Evolutionary conservation across 2,113 vertebrate species (phyloP).

Genomic region (Pristiophorus japonicus): DNA sequence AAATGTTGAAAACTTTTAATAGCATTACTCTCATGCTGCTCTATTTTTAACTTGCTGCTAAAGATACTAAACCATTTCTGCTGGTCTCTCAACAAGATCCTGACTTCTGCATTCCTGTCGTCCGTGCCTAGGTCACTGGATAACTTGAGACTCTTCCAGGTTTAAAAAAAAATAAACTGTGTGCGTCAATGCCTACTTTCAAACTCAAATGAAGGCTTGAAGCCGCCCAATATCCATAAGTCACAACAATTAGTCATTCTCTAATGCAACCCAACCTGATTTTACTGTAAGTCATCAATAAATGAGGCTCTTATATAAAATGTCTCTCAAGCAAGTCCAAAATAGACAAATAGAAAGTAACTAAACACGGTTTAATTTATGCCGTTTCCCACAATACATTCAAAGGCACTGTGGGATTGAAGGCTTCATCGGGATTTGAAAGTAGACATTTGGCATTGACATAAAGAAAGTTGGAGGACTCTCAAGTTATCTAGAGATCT

Average conservation of each 20-base stretch:
- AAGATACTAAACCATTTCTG: background rate
- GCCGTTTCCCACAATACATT: background rate
- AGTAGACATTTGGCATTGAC: background rate
- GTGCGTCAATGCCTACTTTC: background rate
- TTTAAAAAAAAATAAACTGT: background rate
- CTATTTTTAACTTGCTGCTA: slow-evolving; percentile 14
- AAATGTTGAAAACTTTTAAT: background rate
- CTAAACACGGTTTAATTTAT: background rate
- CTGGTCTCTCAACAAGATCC: background rate
- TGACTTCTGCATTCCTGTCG: background rate
- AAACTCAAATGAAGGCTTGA: background rate
- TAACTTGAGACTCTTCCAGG: background rate
- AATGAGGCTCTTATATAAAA: background rate
- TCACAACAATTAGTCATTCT: background rate
- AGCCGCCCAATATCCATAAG: background rate
- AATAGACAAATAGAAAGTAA: background rate
- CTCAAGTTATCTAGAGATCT: background rate
- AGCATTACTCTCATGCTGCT: background rate
- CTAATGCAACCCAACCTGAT: background rate
- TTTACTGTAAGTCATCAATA: background rate
- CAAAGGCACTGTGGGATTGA: background rate
- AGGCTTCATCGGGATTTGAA: background rate
- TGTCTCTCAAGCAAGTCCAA: background rate
- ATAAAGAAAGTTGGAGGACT: background rate
- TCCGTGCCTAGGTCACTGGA: background rate